These are phyloP conservation scores for Argyra leucocephala DNA, from an alignment of 2,888 invertebrate species.

Conservation along the genomic window DNA sequence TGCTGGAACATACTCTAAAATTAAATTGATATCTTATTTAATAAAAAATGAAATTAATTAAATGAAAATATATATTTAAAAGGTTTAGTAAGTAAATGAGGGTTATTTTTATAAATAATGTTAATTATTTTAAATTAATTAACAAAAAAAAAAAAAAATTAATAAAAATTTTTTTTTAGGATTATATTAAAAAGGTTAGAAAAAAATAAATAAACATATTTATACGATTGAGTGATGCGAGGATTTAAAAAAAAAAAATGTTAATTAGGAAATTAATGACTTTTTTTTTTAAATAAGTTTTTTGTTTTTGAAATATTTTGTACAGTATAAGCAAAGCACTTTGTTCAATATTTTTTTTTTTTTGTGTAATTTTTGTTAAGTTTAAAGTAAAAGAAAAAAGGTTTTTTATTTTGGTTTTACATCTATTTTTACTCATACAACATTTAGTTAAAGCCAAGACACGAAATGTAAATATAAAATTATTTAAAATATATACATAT, in stretches of 20 bases:
- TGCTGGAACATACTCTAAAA: no score
- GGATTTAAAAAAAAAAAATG: background rate
- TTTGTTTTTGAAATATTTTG: background rate
- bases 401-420: background rate
- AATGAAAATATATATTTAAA: no score
- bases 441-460: no score
- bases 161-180: background rate
- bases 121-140: no score
- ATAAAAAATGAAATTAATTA: no score
- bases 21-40: no score
- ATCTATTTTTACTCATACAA: background rate
- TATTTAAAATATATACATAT: no score
- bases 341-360: no score
- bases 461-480: no score
- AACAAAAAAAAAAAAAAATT: background rate
- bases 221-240: constrained; percentile 3
- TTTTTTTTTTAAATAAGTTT: background rate
- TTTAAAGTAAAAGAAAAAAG: background rate
- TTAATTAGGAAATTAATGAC: background rate
- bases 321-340: constrained; percentile 3
- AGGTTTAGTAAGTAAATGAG: no score
- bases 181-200: background rate
- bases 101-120: no score
- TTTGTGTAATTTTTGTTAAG: background rate
- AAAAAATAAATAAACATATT: background rate